Base-by-base conservation (phyloP, 2,113 vertebrate species). In the Sardina pilchardus region DNA sequence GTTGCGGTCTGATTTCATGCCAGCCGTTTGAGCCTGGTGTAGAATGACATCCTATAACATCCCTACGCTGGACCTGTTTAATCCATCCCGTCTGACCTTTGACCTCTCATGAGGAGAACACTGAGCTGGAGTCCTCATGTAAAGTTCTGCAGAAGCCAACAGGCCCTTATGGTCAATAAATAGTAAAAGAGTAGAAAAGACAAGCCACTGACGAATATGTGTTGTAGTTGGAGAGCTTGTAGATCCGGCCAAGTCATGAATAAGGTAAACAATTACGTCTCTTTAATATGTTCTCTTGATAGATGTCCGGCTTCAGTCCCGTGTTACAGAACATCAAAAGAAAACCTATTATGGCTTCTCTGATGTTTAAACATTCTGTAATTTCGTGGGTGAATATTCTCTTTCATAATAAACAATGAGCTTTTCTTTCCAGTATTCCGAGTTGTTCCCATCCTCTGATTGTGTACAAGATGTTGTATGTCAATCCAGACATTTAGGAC, bases 141-240 rank as follows among this genome's bases (percentile, higher is more conserved):
- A 67, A 84, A 63, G 17, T 67, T 84, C 59, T 16, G 34, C 30
- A 42, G 16, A 45, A n/a, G 30, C 17, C 21, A 30, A n/a, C 56
- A 71, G n/a, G 30, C 56, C 75, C 59, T 16, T 26, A 44, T n/a
- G 56, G 59, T 84, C 63, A 47, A 47, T 80, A 84, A 34, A 84
- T 48, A 84, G 5, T n/a, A 30, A n/a, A 17, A 26, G 63, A 21
- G 39, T 81, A n/a, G 81, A 45, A 50, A 82, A n/a, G 7, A 56
- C 48, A 63, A 50, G 19, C 44, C 48, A 26, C 1, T 10, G 45
- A 47, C 10, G 53, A 50, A 85, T 39, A 83, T 42, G 53, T 50
- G 53, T 63, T 44, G 50, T 53, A 44, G 36, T 67, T 67, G 42
- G 50, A 82, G 43, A 36, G 30, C n/a, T n/a, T 63, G 26, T 82